These are phyloP conservation scores for Scomber scombrus DNA, from an alignment of 2,113 vertebrate species.

Conservation along the genomic window DNA sequence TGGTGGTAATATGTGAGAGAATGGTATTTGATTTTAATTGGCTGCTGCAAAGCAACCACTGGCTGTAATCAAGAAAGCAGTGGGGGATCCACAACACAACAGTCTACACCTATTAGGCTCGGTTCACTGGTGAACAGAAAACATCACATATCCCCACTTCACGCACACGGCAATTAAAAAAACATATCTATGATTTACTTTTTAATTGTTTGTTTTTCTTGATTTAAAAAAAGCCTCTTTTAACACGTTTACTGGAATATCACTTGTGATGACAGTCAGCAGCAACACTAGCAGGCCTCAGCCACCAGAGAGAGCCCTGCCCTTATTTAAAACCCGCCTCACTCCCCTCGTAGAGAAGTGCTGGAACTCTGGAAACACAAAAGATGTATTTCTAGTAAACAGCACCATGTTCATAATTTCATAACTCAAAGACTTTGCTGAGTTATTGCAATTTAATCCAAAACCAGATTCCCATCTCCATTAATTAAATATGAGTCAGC, in stretches of 20 bases:
- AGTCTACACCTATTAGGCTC: conserved; percentile 57
- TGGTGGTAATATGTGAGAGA: conserved; percentile 65
- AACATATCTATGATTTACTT: conserved; percentile 35
- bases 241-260: background rate
- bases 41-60: conserved; percentile 70
- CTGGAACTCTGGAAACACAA: conserved; percentile 4
- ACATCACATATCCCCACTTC: conserved; percentile 30
- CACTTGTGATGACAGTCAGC: background rate
- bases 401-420: background rate
- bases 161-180: conserved; percentile 51
- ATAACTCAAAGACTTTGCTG: background rate
- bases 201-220: conserved; percentile 15
- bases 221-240: background rate
- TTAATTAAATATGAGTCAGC: background rate
- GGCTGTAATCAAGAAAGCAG: conserved; percentile 73
- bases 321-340: conserved; percentile 43
- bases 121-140: conserved; percentile 59
- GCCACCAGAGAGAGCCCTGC: conserved; percentile 77
- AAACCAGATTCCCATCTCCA: too few relatives aligned
- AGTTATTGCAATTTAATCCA: background rate
- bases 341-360: background rate
- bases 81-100: conserved; percentile 67
- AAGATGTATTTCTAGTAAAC: background rate
- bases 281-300: conserved; percentile 50
- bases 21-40: conserved; percentile 76